phyloP scores from a whole-genome alignment of 2,888 invertebrate genomes.

The Lithosia quadra region DNA sequence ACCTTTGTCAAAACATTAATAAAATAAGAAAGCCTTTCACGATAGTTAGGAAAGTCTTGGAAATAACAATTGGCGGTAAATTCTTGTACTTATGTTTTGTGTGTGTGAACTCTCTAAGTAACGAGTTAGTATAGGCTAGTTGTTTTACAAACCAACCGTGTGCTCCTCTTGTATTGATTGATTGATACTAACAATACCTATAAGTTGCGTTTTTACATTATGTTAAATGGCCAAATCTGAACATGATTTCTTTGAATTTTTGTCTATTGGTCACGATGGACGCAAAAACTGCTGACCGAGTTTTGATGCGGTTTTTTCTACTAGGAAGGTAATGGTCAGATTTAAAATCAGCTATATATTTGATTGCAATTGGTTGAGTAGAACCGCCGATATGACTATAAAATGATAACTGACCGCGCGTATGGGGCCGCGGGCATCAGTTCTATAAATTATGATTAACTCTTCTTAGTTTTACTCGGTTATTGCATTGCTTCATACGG shows the following conservation, averaged over 20 bases:
- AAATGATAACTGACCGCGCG: too few species aligned
- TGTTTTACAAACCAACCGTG: not conserved
- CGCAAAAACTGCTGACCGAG: too few species aligned
- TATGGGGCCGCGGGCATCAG: not conserved
- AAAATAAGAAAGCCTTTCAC: not conserved
- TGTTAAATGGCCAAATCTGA: too few species aligned
- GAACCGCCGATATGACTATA: too few species aligned
- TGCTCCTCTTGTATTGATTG: not conserved
- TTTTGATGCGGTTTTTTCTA: too few species aligned
- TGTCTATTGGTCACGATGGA: too few species aligned
- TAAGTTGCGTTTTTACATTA: too few species aligned
- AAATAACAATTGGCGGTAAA: slow-evolving; percentile 8
- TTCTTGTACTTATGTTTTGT: slow-evolving; percentile 20
- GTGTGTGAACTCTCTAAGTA: not conserved
- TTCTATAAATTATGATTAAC: slow-evolving; percentile 17
- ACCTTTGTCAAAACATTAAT: slow-evolving; percentile 24
- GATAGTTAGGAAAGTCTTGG: slow-evolving; percentile 19
- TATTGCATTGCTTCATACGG: slow-evolving; percentile 41
- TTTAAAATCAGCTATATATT: too few species aligned
- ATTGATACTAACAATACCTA: not conserved
- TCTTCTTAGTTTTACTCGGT: slow-evolving; percentile 35
- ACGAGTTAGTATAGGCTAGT: slow-evolving; percentile 9
- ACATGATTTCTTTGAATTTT: too few species aligned
- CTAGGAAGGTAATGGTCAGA: too few species aligned
- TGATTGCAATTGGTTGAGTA: too few species aligned